phyloP scores from a whole-genome alignment of 2,797 vertebrate genomes.

The Microctenopoma stevenorrisi region DNA sequence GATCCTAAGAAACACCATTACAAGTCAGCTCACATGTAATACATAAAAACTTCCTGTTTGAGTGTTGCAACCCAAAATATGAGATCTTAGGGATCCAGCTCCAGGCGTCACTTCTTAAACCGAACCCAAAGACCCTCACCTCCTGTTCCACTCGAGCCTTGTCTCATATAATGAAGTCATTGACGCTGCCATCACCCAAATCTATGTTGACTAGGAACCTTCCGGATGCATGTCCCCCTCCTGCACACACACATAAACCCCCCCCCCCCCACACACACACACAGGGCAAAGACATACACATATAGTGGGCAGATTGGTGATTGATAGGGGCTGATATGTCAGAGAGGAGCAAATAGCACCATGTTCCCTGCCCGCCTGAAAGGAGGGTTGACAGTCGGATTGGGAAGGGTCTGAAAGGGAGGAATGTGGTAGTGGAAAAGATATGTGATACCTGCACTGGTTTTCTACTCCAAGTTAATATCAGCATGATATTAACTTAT shows the following conservation, averaged over 20 bases:
- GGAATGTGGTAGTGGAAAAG: slow-evolving; percentile 22
- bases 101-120: slow-evolving; percentile 43
- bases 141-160: slow-evolving; percentile 57
- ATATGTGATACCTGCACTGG: slow-evolving; percentile 63
- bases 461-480: slow-evolving; percentile 48
- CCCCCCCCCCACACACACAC: slow-evolving; percentile 51
- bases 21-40: slow-evolving; percentile 29
- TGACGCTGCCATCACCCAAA: slow-evolving; percentile 76
- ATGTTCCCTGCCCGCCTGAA: slow-evolving; percentile 60
- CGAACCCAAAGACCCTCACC: slow-evolving; percentile 52
- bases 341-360: slow-evolving; percentile 70
- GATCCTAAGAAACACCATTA: not conserved
- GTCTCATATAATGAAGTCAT: slow-evolving; percentile 78
- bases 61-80: slow-evolving; percentile 12
- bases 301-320: slow-evolving; percentile 80
- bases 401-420: slow-evolving; percentile 2
- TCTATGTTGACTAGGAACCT: slow-evolving; percentile 81
- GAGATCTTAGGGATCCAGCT: slow-evolving; percentile 34
- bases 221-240: slow-evolving; percentile 66
- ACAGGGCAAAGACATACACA: slow-evolving; percentile 69
- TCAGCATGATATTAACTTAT: slow-evolving; percentile 36
- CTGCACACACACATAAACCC: slow-evolving; percentile 49
- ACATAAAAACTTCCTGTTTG: slow-evolving; percentile 25
- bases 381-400: slow-evolving; percentile 46
- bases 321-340: slow-evolving; percentile 84